Evolutionary conservation across 2,888 invertebrate genomes (phyloP), one percentile per base, ranked within the genome.

Genomic region (Tetrapedia diversipes): DNA sequence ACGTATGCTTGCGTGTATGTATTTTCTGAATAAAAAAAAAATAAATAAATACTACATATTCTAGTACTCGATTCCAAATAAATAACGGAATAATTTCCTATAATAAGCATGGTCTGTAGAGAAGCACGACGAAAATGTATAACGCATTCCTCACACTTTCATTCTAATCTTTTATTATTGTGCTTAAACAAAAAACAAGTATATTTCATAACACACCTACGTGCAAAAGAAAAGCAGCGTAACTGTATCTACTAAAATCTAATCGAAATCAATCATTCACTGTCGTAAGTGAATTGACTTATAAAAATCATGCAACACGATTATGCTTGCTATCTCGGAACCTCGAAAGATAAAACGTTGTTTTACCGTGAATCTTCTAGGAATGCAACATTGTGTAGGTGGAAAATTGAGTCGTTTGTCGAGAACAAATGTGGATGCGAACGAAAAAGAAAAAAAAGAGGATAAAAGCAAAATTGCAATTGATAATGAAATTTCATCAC

Each of bases 251-350:
- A n/a, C n/a, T 43, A 45, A 67, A 59, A 63, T 41, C 61, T 39
- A 32, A 59, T 64, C 14, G 16, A 51, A 63, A 49, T 65, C n/a
- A 11, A 75, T 75, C 51, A 11, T 51, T 14, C 27, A 34, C 11
- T 10, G n/a, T 27, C 1, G 22, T 27, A 43, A 61, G 16, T 67
- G 34, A 45, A 70, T 69, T 39, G 39, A 24, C 51, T 34, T 41
- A 24, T 63, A 59, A 64, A 68, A 68, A 41, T 68, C 63, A 63
- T 53, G 67, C 57, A 63, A 73, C 24, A 10, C 45, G 53, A 77
- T 67, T 67, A 57, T 37, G 2, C 39, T 32, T 27, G 66, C 29
- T 75, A 75, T 77, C 59, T 27, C 27, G 16, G 22, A 37, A 16
- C 34, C 45, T 56, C 56, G 24, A 27, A 37, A 39, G 49, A 68